Evolutionary conservation across 2,113 vertebrate species (phyloP), one percentile per base, ranked within the genome.

Genomic region (Cathartes aura): DNA sequence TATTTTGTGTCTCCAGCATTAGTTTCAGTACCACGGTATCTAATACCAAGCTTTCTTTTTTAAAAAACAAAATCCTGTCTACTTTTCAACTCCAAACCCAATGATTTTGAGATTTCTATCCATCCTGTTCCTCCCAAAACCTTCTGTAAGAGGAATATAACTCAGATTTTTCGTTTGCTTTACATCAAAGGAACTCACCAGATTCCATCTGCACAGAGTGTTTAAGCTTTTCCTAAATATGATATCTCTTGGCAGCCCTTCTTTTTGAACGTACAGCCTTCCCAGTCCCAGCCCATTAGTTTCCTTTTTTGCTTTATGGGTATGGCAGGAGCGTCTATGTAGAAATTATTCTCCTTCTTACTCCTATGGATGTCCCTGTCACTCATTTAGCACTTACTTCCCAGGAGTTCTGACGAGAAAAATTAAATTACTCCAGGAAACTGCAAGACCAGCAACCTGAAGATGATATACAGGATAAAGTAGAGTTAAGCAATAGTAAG

Each of bases 181-280:
- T 82, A 5, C 19, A 45, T 64, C 6, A 13, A 24, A 88, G 56
- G 18, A 76, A 10, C 59, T 83, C 36, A 60, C 22, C 75, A 78
- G 45, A 62, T 73, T 90, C 89, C 85, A 78, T 83, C 79, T 96
- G 72, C 38, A 55, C 42, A 64, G 47, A 34, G 42, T 74, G 23
- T 78, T 92, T 62, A 82, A 90, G 45, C 45, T 83, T 83, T 70
- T 86, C 67, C 59, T 45, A 88, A 93, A 80, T 89, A 76, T 38
- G 80, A 90, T 40, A 75, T 89, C 64, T 96, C 84, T 94, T 97
- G 92, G 90, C 92, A 91, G 27, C n/a, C 26, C 18, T 83, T 86
- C 52, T 59, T 93, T 82, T 79, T 2, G 7, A 90, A 45, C 42
- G 72, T 36, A 40, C 55, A 95, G 17, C 27, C 36, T 90, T 88